These are phyloP conservation scores for Ericerus pela DNA, from an alignment of 1,140 invertebrate species.

Conservation along the genomic window DNA sequence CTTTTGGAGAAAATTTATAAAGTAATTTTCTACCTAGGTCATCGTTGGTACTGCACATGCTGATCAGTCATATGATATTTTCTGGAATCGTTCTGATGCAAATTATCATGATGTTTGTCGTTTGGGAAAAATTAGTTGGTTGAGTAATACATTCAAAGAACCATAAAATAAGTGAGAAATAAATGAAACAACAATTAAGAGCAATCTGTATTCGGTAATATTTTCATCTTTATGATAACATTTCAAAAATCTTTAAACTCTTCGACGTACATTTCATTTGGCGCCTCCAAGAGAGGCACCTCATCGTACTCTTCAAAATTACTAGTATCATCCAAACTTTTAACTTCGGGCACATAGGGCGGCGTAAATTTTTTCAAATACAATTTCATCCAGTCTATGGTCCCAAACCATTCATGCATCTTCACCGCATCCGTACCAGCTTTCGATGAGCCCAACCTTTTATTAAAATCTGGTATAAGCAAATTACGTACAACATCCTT, in stretches of 20 bases:
- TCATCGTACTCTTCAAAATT: slow-evolving; percentile 11
- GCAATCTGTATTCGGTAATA: too few relatives aligned
- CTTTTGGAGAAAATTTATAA: too few relatives aligned
- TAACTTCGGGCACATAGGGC: slow-evolving; percentile 6
- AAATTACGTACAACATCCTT: slow-evolving; percentile 76
- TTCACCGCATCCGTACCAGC: not conserved
- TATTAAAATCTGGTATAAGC: slow-evolving; percentile 58
- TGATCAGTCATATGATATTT: too few relatives aligned
- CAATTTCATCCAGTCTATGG: slow-evolving; percentile 15
- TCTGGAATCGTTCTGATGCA: too few relatives aligned
- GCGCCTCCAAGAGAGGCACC: not conserved
- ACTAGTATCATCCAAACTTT: slow-evolving; percentile 12
- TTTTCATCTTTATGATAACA: too few relatives aligned
- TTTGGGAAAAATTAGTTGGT: too few relatives aligned
- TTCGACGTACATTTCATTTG: not conserved
- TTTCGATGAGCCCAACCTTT: not conserved
- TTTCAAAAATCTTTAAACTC: slow-evolving; percentile 7
- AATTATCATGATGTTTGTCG: too few relatives aligned
- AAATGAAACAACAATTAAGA: too few relatives aligned
- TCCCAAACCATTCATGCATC: slow-evolving; percentile 14
- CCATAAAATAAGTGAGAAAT: too few relatives aligned
- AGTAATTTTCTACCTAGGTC: too few relatives aligned
- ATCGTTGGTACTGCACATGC: too few relatives aligned
- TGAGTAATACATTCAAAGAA: too few relatives aligned
- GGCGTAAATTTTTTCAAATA: slow-evolving; percentile 9